phyloP scores from a whole-genome alignment of 2,888 invertebrate species.

The Pecten maximus region DNA sequence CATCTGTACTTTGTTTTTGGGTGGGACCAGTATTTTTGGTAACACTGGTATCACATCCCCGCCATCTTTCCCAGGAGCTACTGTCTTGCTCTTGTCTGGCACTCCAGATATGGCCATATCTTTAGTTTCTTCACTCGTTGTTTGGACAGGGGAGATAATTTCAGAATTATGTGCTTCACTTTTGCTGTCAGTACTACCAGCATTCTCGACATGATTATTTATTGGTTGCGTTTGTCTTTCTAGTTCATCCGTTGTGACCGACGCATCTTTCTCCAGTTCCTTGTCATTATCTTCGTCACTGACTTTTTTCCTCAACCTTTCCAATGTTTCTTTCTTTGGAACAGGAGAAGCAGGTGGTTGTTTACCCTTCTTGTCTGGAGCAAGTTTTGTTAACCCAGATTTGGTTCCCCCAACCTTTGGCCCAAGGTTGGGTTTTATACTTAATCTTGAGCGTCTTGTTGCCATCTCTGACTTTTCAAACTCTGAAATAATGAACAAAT shows the following conservation, averaged over 20 bases:
- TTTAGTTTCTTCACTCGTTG: not conserved
- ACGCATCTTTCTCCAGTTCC: not conserved
- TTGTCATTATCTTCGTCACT: not conserved
- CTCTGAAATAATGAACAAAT: not conserved
- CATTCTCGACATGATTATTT: not conserved
- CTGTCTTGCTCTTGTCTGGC: not conserved
- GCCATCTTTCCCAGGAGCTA: not conserved
- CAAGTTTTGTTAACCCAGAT: not conserved
- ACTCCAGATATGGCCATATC: not conserved
- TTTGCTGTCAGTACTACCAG: not conserved
- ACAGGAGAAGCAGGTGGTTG: not conserved
- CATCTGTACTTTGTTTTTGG: constrained; percentile 18
- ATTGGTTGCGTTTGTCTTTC: not conserved
- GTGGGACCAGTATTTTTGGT: not conserved
- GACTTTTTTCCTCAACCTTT: not conserved
- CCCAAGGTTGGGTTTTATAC: constrained; percentile 70
- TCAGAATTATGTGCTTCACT: not conserved
- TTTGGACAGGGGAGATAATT: not conserved
- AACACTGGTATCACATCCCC: not conserved
- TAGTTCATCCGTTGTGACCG: not conserved
- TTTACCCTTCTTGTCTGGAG: not conserved
- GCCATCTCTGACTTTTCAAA: constrained; percentile 56
- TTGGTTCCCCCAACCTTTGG: constrained; percentile 30
- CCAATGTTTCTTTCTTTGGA: not conserved
- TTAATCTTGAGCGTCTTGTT: constrained; percentile 66